Evolutionary conservation across 2,797 vertebrate species (phyloP).

Genomic region (Alca torda): DNA sequence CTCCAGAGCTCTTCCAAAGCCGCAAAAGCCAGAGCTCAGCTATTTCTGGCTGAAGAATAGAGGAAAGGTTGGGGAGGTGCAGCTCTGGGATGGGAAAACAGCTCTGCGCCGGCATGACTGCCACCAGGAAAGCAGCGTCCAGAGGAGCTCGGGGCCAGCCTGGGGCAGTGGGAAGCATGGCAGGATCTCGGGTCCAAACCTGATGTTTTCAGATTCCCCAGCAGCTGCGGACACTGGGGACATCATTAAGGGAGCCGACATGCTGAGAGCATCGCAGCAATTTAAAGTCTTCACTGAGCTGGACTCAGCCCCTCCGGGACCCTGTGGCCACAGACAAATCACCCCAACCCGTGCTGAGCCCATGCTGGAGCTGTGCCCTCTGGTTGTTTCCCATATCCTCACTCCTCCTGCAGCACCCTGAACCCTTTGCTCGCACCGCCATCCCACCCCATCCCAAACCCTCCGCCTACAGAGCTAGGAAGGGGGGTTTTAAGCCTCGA

Average conservation of each 20-base stretch:
- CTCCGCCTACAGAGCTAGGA: accelerated
- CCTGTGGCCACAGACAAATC: not conserved
- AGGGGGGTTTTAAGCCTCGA: not conserved
- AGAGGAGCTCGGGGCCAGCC: not conserved
- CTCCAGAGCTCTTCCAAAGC: not conserved
- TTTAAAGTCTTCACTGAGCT: not conserved
- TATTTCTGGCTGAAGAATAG: not conserved
- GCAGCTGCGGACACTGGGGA: not conserved
- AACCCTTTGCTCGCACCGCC: not conserved
- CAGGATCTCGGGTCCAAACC: not conserved
- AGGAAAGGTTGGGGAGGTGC: not conserved
- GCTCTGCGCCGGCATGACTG: not conserved
- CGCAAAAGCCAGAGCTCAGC: not conserved
- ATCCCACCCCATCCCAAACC: no score
- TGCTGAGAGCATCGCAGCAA: not conserved
- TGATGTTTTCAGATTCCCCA: not conserved
- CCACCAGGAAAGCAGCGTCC: accelerated
- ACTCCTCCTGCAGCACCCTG: not conserved
- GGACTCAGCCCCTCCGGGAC: not conserved
- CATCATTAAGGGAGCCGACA: not conserved
- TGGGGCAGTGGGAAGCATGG: accelerated
- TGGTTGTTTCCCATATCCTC: not conserved
- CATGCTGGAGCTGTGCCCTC: not conserved
- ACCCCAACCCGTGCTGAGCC: accelerated
- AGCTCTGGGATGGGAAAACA: not conserved